Percentiles rank a stretch among this genome's conserved stretches.
Conservation (phyloP, 1,140 invertebrate genomes). For the Thereuonema tuberculata region DNA sequence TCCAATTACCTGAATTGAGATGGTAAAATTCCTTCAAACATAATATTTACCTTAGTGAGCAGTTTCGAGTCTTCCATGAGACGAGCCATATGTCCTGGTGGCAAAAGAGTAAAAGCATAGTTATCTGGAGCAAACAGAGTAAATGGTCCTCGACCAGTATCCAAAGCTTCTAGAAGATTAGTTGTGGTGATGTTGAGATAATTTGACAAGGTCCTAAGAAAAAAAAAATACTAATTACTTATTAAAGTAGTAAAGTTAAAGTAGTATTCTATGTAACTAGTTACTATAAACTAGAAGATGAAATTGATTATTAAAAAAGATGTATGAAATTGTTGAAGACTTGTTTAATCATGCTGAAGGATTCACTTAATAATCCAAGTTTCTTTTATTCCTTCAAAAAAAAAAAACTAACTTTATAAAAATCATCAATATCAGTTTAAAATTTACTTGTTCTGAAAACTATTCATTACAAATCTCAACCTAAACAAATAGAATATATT, state of each 20-base stretch:
- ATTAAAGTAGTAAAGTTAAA: neutral
- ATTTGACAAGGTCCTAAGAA: neutral
- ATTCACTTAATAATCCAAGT: too few species aligned
- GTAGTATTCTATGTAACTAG: neutral
- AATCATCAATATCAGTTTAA: too few species aligned
- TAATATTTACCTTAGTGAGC: neutral
- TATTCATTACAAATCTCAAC: too few species aligned
- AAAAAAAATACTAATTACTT: neutral
- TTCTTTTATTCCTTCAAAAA: too few species aligned
- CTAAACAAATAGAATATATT: too few species aligned
- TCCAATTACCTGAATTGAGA: too few species aligned
- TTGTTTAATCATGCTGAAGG: too few species aligned
- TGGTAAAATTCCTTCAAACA: neutral
- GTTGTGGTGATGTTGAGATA: neutral
- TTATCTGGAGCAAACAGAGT: conserved; percentile 74
- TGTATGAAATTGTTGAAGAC: too few species aligned
- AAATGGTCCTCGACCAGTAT: conserved; percentile 40
- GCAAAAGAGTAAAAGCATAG: conserved; percentile 52
- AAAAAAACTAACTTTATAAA: too few species aligned
- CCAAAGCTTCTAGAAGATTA: conserved; percentile 2
- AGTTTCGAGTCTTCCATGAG: conserved; percentile 26
- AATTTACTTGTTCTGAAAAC: too few species aligned
- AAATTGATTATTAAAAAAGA: too few species aligned
- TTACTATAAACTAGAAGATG: too few species aligned
- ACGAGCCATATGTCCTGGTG: conserved; percentile 42